Evolutionary conservation across 1,140 invertebrate species (phyloP).

Genomic region (Plutomurus gul): DNA sequence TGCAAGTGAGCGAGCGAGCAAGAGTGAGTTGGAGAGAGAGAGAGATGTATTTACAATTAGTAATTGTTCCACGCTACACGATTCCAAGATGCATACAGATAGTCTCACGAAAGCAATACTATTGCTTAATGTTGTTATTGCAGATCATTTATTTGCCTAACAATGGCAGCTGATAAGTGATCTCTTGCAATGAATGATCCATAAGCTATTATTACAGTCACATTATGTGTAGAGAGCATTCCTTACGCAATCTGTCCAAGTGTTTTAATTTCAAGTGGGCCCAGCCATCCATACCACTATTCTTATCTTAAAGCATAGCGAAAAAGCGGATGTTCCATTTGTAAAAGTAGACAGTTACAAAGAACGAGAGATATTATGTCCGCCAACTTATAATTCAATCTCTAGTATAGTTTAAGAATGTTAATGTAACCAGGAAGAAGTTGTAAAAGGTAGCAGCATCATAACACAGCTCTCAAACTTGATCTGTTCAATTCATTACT

Average conservation of each 20-base stretch:
- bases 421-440: slow-evolving; percentile 14
- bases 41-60: background rate
- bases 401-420: background rate
- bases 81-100: slow-evolving; percentile 9
- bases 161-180: background rate
- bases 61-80: background rate
- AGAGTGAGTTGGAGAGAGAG: too few species aligned
- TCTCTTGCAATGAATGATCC: background rate
- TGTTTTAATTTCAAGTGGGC: slow-evolving; percentile 12
- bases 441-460: background rate
- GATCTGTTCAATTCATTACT: too few species aligned
- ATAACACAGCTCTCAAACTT: too few species aligned
- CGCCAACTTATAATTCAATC: too few species aligned
- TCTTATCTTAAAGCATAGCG: background rate
- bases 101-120: background rate
- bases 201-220: background rate
- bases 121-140: background rate
- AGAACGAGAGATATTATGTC: too few species aligned
- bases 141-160: slow-evolving; percentile 10
- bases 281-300: background rate
- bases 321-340: background rate
- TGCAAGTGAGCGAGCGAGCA: too few species aligned
- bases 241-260: background rate
- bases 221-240: background rate
- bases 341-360: background rate